These are phyloP conservation scores for Apamea sordens DNA, from an alignment of 2,888 invertebrate species.

Conservation along the genomic window DNA sequence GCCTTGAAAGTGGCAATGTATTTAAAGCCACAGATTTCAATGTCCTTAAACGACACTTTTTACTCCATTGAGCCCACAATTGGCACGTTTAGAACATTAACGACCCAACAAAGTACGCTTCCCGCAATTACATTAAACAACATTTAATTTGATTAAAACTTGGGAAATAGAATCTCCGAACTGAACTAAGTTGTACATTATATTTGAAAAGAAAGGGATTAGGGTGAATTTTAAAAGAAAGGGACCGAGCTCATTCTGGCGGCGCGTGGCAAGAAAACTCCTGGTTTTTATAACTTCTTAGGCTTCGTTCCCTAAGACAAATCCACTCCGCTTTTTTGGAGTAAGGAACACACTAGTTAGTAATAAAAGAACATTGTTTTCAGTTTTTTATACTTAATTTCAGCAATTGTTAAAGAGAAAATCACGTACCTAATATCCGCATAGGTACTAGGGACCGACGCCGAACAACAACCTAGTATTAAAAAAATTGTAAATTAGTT, in stretches of 20 bases:
- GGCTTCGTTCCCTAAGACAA: constrained; percentile 65
- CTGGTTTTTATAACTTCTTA: constrained; percentile 73
- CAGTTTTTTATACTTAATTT: constrained; percentile 13
- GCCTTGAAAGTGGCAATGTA: not conserved
- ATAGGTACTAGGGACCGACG: not conserved
- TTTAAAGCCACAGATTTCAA: not conserved
- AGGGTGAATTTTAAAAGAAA: constrained; percentile 72
- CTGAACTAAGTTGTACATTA: constrained; percentile 56
- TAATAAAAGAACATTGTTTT: constrained; percentile 49
- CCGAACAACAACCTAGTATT: not conserved
- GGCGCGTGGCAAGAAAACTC: constrained; percentile 56
- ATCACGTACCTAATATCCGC: constrained; percentile 25
- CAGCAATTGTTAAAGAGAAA: constrained; percentile 8
- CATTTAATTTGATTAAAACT: constrained; percentile 65
- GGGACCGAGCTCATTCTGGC: constrained; percentile 68
- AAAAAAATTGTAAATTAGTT: not conserved
- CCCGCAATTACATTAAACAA: constrained; percentile 43
- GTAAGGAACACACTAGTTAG: constrained; percentile 58
- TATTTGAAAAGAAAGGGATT: constrained; percentile 70
- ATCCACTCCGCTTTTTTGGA: constrained; percentile 56
- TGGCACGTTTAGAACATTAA: constrained; percentile 45
- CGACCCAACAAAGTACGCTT: constrained; percentile 48
- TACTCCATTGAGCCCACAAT: constrained; percentile 21
- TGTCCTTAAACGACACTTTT: constrained; percentile 6
- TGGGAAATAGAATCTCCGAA: constrained; percentile 62